Base-by-base conservation (phyloP, 2,888 invertebrate genomes). In the Drosophila subquinaria region DNA sequence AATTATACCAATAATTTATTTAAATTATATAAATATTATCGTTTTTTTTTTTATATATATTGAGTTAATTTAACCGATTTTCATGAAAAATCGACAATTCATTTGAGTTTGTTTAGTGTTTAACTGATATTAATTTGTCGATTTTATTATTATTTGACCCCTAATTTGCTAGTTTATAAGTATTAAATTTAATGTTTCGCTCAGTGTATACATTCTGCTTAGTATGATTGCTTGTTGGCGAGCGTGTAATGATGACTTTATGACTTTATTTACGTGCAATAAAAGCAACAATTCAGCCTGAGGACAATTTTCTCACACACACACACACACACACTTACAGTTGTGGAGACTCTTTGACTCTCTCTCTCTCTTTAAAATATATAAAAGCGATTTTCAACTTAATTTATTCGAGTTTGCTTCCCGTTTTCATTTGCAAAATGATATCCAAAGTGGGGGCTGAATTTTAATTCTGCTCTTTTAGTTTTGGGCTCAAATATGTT, bases 221-320 rank as follows among this genome's bases (percentile, higher is more conserved):
- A 52, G 30, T 71, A 65, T 63, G 60, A 66, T 62, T 53, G 70
- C 71, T 73, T 78, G 78, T 85, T 82, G 81, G 76, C 85, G 73
- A 70, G 64, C 79, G 68, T 84, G 86, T 84, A 87, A 84, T 84
- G 87, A 84, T 84, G 87, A 87, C 84, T 84, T 84, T 84, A 84
- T 84, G 79, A 78, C 87, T 84, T 81, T 84, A 87, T 84, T 87
- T 84, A 87, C 80, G 84, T 84, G 82, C 87, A 87, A 80, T 84
- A 84, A 87, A 79, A 78, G 66, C 74, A 68, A 64, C 74, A 73
- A 73, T 77, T 77, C 70, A 35, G 61, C 59, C 64, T 56, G 57
- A 38, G 55, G 62, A 62, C 42, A 77, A 77, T 62, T 71, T 71
- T 45, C 36, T n/a, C 30, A 20, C 17, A 40, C 17, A 57, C 63